Evolutionary conservation across 2,888 invertebrate genomes (phyloP), one percentile per base, ranked within the genome.

Genomic region (Amblyjoppa fuscipennis): DNA sequence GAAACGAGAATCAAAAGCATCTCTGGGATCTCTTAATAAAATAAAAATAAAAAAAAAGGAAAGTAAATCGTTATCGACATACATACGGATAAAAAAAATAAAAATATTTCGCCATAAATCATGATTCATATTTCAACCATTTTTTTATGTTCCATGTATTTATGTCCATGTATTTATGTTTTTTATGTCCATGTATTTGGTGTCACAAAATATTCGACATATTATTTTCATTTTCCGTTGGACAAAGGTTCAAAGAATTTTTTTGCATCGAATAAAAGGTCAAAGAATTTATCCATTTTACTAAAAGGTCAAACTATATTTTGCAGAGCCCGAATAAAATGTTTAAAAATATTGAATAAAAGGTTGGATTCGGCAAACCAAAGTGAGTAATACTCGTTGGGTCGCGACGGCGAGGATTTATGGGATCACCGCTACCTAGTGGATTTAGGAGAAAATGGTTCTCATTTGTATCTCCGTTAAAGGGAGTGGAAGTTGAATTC

Each of bases 321-420:
- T 45, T 11, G 13, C 25, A 25, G 25, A 56, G 25, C 56, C n/a
- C 56, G 16, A 56, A 56, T 20, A 56, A 56, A 2, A 25, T 13
- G 2, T 45, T 45, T 13, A 11, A 2, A 13, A 45, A 45, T 3
- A 38, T 64, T 41, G 56, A 56, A 66, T 16, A 49, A 45, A 41
- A 45, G 45, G 13, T 3, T n/a, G 56, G 31, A n/a, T 28, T 38
- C 20, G 34, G 41, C 61, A 51, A 28, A 61, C 31, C 34, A 51
- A 61, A 69, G 51, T 31, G 49, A 45, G n/a, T 53, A 69, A 41
- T 20, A 13, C 34, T 70, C 16, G 38, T 25, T 7, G 13, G 16
- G 41, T 9, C 38, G 59, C 41, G 74, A 66, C 66, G 71, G 71
- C 71, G 61, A 61, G 16, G 38, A 74, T 74, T 59, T 49, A 69